Percentiles rank a stretch among this genome's conserved stretches.
Evolutionary conservation across 2,888 invertebrate genomes (phyloP).

Genomic region (Cantharis lateralis): DNA sequence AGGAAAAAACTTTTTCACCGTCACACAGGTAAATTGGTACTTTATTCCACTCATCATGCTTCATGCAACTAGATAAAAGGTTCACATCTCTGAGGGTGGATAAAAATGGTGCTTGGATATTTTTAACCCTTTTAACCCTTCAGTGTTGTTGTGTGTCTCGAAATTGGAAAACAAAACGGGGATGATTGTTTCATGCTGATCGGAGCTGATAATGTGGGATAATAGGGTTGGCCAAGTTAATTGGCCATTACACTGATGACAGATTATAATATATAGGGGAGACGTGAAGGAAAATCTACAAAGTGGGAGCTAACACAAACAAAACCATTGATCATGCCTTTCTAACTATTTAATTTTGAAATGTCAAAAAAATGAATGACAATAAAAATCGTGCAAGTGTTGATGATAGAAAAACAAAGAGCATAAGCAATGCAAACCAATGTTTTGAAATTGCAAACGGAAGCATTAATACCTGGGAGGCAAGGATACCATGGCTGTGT

Average conservation of each 20-base stretch:
- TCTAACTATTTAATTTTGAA: background rate
- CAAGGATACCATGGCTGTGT: conserved; percentile 68
- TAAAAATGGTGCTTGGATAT: background rate
- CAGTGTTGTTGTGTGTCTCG: background rate
- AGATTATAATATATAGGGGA: background rate
- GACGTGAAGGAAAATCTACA: background rate
- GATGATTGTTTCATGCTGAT: background rate
- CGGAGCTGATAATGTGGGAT: background rate
- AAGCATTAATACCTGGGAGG: conserved; percentile 61
- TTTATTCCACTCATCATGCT: background rate
- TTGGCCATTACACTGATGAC: background rate
- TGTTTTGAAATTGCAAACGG: conserved; percentile 6
- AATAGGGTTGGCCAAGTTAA: background rate
- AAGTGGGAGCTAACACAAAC: background rate
- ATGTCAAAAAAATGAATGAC: background rate
- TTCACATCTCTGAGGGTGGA: background rate
- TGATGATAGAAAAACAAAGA: conserved; percentile 11
- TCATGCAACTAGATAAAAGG: background rate
- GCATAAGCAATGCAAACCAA: conserved; percentile 26
- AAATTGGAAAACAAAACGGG: background rate
- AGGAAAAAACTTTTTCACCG: conserved; percentile 24
- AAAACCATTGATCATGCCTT: background rate
- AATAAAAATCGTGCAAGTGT: conserved; percentile 5
- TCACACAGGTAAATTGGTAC: background rate
- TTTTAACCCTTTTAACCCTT: background rate